A percentile compares a stretch with the other conserved stretches of the same genome.
These are phyloP conservation scores for Barbus barbus DNA, from an alignment of 2,113 vertebrate species.

Conservation along the genomic window DNA sequence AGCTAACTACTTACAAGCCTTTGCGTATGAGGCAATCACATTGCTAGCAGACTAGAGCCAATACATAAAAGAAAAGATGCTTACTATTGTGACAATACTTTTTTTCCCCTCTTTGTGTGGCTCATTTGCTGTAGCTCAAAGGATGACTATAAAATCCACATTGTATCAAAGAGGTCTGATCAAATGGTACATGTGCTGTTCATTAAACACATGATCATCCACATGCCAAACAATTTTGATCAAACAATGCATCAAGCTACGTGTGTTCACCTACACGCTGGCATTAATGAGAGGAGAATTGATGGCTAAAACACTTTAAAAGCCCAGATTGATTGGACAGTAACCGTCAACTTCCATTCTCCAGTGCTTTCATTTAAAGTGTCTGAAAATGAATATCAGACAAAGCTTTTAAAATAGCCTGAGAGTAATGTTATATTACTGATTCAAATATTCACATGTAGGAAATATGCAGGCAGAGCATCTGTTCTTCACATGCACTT, in stretches of 20 bases:
- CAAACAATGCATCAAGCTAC: slow-evolving; percentile 37
- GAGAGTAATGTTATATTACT: slow-evolving; percentile 2
- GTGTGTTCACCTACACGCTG: slow-evolving; percentile 31
- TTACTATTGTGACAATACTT: not conserved
- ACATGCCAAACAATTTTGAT: slow-evolving; percentile 38
- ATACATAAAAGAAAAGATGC: slow-evolving; percentile 14
- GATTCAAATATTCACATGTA: slow-evolving; percentile 26
- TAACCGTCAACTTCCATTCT: not conserved
- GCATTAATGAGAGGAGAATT: slow-evolving; percentile 2
- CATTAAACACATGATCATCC: slow-evolving; percentile 50
- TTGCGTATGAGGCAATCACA: slow-evolving; percentile 3
- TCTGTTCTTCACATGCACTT: no score
- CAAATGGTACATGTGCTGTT: slow-evolving; percentile 40
- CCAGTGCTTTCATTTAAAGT: not conserved
- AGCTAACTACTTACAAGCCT: slow-evolving; percentile 18
- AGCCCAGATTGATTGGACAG: slow-evolving; percentile 32
- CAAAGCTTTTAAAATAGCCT: slow-evolving; percentile 26
- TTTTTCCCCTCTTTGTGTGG: slow-evolving; percentile 30
- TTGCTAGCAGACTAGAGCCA: slow-evolving; percentile 16
- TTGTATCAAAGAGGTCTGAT: slow-evolving; percentile 45
- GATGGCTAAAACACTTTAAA: slow-evolving; percentile 31
- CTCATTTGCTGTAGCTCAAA: slow-evolving; percentile 25
- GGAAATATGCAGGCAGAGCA: not conserved
- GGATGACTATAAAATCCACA: slow-evolving; percentile 33
- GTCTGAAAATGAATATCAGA: slow-evolving; percentile 35